Percentiles rank a stretch among this genome's conserved stretches.
Evolutionary conservation across 2,797 vertebrate species (phyloP).

Genomic region (Echiichthys vipera): DNA sequence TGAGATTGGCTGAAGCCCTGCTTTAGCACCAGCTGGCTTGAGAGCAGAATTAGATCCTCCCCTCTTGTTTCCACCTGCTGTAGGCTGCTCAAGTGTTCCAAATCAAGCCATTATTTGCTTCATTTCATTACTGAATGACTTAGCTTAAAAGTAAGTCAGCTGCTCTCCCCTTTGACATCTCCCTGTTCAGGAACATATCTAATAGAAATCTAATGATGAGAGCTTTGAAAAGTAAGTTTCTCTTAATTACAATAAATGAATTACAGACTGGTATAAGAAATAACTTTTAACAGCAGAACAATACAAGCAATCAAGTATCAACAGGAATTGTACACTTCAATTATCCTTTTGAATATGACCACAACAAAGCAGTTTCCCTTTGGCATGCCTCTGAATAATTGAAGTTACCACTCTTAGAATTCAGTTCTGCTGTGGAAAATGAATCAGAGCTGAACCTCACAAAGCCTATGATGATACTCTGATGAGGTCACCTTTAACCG

Average conservation of each 20-base stretch:
- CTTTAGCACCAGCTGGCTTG: conserved; percentile 75
- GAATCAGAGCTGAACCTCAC: conserved; percentile 52
- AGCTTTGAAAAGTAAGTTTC: not conserved
- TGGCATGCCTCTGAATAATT: conserved; percentile 47
- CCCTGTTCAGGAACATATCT: not conserved
- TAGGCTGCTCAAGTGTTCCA: conserved; percentile 74
- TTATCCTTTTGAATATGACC: not conserved
- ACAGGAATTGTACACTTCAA: conserved; percentile 20
- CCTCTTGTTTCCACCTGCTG: conserved; percentile 66
- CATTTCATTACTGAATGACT: conserved; percentile 73
- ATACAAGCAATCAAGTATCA: conserved; percentile 9
- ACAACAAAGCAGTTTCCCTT: conserved; percentile 23
- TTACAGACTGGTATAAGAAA: not conserved
- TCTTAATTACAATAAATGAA: not conserved
- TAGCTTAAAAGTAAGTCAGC: conserved; percentile 62
- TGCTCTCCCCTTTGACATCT: conserved; percentile 31
- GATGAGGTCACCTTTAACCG: conserved; percentile 81
- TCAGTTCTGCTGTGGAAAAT: conserved; percentile 59
- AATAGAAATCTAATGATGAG: not conserved
- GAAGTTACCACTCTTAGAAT: conserved; percentile 43
- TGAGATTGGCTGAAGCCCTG: conserved; percentile 56
- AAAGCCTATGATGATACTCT: conserved; percentile 63
- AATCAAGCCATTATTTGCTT: conserved; percentile 77
- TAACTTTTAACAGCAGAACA: not conserved
- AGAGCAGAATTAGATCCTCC: conserved; percentile 73